A percentile compares a stretch with the other conserved stretches of the same genome.
Evolutionary conservation across 2,797 vertebrate species (phyloP).

Genomic region (Lagorchestes hirsutus): DNA sequence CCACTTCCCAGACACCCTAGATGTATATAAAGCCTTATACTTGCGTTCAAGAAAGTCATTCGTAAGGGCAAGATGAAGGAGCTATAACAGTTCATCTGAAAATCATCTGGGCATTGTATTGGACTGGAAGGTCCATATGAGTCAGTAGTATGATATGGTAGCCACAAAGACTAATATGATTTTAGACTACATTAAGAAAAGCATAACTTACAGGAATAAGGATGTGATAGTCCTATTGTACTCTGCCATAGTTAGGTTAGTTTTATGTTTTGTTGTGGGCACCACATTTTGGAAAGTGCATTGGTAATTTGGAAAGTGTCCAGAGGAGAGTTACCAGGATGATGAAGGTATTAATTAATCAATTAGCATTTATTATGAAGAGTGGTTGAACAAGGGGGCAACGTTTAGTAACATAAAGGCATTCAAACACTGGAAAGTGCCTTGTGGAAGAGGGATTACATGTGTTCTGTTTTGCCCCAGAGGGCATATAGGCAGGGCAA

Average conservation of each 20-base stretch:
- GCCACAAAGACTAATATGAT: neutral
- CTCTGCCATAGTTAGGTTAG: neutral
- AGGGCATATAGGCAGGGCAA: too few relatives aligned
- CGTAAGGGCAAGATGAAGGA: neutral
- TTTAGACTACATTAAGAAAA: neutral
- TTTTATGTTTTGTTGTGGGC: neutral
- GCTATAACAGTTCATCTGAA: too few relatives aligned
- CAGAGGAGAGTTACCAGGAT: neutral
- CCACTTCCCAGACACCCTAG: too few relatives aligned
- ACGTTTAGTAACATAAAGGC: neutral
- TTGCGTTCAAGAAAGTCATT: neutral
- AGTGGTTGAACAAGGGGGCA: neutral
- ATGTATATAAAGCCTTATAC: neutral
- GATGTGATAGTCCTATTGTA: neutral
- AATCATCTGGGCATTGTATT: neutral
- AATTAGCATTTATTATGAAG: neutral
- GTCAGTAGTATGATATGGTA: neutral
- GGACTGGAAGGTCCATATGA: neutral
- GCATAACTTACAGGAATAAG: neutral
- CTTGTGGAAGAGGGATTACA: neutral
- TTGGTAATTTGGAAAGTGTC: neutral
- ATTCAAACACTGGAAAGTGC: neutral
- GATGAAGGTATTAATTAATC: neutral
- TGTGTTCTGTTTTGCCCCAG: neutral
- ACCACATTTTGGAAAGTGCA: neutral